A percentile compares a stretch with the other conserved stretches of the same genome.
Conservation (phyloP, 2,888 invertebrate genomes). For the Trissolcus japonicus region DNA sequence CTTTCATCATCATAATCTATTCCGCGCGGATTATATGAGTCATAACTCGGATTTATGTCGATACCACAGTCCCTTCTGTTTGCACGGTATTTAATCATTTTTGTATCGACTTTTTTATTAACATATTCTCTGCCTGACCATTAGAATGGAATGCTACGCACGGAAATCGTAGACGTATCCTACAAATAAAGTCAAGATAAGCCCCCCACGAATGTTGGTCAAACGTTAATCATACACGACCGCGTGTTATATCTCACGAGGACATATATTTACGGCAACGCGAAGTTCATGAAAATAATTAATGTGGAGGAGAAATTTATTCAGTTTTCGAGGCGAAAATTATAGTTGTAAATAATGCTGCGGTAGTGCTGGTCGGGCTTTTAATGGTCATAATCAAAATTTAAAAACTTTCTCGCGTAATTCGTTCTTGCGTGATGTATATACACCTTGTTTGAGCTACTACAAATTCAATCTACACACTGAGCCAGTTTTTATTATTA, state of each 20-base stretch:
- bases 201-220: constrained; percentile 28
- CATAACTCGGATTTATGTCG: constrained; percentile 14
- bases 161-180: constrained; percentile 10
- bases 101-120: constrained; percentile 8
- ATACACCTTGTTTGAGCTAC: constrained; percentile 9
- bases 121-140: not conserved
- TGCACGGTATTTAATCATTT: not conserved
- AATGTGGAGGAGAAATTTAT: constrained; percentile 48
- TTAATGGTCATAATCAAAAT: constrained; percentile 43
- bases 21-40: constrained; percentile 2
- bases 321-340: constrained; percentile 38
- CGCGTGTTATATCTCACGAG: constrained; percentile 42
- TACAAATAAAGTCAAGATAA: constrained; percentile 34
- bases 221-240: constrained; percentile 43
- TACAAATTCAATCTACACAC: not conserved
- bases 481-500: not conserved
- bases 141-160: not conserved
- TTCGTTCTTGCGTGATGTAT: constrained; percentile 12
- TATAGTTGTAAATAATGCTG: constrained; percentile 37
- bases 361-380: constrained; percentile 22
- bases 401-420: constrained; percentile 32
- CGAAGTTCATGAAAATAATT: constrained; percentile 48
- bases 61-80: not conserved
- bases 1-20: constrained; percentile 23
- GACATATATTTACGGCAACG: constrained; percentile 31